Percentiles rank a stretch among this genome's conserved stretches.
phyloP scores from a whole-genome alignment of 1,140 invertebrate genomes.

The Drosophila ambigua region DNA sequence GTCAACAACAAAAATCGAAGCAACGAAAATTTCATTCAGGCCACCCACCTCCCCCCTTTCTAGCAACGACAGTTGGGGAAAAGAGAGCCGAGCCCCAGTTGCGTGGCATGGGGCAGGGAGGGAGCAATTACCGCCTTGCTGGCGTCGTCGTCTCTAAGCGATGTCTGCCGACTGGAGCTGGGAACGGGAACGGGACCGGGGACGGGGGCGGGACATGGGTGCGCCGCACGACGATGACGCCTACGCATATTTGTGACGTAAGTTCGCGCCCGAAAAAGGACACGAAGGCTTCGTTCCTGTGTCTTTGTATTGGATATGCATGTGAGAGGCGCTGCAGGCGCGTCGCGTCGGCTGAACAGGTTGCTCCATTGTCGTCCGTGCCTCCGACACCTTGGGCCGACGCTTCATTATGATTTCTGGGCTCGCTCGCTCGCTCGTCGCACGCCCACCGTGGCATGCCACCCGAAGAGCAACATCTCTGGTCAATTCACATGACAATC shows the following conservation, averaged over 20 bases:
- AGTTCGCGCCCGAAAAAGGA: constrained; percentile 51
- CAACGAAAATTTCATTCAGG: constrained; percentile 76
- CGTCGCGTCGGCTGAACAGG: constrained; percentile 9
- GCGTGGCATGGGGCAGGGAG: constrained; percentile 29
- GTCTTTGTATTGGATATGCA: too few relatives aligned
- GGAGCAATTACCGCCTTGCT: constrained; percentile 71
- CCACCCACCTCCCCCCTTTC: constrained; percentile 21
- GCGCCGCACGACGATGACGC: constrained; percentile 82
- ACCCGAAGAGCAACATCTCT: not conserved
- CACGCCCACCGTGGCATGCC: constrained; percentile 35
- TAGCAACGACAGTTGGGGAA: constrained; percentile 49
- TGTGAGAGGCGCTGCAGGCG: constrained; percentile 42
- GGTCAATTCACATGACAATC: too few relatives aligned
- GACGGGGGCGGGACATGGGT: constrained; percentile 55
- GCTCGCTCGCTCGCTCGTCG: constrained; percentile 55
- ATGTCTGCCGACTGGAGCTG: constrained; percentile 17
- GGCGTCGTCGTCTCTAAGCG: constrained; percentile 59
- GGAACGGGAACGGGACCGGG: not conserved
- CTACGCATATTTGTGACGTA: constrained; percentile 83
- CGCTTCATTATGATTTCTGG: constrained; percentile 65
- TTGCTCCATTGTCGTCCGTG: constrained; percentile 65
- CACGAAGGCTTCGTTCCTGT: not conserved
- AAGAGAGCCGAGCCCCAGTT: constrained; percentile 44
- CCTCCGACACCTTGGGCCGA: constrained; percentile 58
- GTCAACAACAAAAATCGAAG: constrained; percentile 72